These are phyloP conservation scores for Drosophila bocki DNA, from an alignment of 1,140 invertebrate genomes.

Conservation along the genomic window DNA sequence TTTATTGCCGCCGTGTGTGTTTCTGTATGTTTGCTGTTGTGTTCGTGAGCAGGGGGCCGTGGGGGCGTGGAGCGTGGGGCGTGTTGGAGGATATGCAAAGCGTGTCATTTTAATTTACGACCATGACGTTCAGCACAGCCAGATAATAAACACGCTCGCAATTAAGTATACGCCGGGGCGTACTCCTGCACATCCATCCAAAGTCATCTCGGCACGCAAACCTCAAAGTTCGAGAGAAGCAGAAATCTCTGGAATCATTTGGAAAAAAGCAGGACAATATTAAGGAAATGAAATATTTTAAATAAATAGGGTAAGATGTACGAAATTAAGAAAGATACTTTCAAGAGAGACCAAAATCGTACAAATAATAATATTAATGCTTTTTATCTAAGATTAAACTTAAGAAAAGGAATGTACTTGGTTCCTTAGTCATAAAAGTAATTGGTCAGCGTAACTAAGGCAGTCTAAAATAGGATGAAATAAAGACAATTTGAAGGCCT, in stretches of 20 bases:
- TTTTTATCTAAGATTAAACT: background rate
- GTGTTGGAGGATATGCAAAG: conserved; percentile 68
- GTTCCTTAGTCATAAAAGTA: background rate
- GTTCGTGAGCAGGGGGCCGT: background rate
- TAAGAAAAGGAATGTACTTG: background rate
- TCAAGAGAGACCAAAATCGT: no score
- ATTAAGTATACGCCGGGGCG: conserved; percentile 71
- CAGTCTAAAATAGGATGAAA: background rate
- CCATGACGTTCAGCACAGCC: conserved; percentile 70
- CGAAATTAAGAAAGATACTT: no score
- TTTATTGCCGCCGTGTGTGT: conserved; percentile 68
- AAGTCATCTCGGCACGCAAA: conserved; percentile 33
- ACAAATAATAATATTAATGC: background rate
- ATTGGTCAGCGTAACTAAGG: background rate
- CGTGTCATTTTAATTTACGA: conserved; percentile 83
- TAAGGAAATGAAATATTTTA: no score
- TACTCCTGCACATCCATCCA: conserved; percentile 40
- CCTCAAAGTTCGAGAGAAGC: conserved; percentile 4
- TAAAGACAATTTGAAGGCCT: background rate
- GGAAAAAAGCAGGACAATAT: no score
- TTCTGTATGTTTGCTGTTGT: conserved; percentile 1
- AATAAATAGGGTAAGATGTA: no score
- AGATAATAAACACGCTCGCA: conserved; percentile 79
- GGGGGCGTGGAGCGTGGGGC: conserved; percentile 4
- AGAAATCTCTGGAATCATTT: background rate